A percentile compares a stretch with the other conserved stretches of the same genome.
phyloP scores from a whole-genome alignment of 2,797 vertebrate genomes.

The Gymnothorax reevesii region DNA sequence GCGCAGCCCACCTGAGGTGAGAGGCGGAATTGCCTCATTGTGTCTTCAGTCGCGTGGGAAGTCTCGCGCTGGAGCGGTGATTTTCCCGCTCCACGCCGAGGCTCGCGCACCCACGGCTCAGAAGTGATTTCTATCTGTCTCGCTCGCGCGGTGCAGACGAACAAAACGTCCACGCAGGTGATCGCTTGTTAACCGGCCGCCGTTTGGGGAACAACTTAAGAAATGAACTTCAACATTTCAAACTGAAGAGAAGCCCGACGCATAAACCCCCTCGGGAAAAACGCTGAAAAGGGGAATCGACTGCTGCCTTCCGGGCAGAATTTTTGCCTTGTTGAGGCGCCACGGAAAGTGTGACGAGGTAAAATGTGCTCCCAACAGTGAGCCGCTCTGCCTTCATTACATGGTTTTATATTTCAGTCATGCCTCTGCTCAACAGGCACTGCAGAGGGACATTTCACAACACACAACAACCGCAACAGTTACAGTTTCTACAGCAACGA shows the following conservation, averaged over 20 bases:
- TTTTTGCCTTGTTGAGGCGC: neutral
- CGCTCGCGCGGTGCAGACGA: neutral
- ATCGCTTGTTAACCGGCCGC: no score
- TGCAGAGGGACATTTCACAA: neutral
- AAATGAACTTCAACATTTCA: neutral
- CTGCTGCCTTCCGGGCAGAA: neutral
- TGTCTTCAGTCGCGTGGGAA: neutral
- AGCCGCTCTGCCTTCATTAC: neutral
- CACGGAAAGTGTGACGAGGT: neutral
- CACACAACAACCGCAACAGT: no score
- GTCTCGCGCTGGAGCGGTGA: neutral
- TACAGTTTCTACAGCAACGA: no score
- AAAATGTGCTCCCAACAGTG: neutral
- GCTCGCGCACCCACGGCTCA: neutral
- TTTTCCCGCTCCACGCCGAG: neutral
- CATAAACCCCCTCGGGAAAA: neutral
- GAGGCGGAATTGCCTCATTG: neutral
- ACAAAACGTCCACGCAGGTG: no score
- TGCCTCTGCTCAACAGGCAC: neutral
- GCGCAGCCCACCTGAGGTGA: neutral
- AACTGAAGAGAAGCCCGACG: neutral
- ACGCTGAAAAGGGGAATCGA: no score
- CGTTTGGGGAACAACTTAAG: neutral
- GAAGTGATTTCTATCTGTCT: neutral
- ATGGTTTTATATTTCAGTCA: neutral